Evolutionary conservation across 2,113 vertebrate genomes (phyloP).

Genomic region (Cranoglanis bouderius): DNA sequence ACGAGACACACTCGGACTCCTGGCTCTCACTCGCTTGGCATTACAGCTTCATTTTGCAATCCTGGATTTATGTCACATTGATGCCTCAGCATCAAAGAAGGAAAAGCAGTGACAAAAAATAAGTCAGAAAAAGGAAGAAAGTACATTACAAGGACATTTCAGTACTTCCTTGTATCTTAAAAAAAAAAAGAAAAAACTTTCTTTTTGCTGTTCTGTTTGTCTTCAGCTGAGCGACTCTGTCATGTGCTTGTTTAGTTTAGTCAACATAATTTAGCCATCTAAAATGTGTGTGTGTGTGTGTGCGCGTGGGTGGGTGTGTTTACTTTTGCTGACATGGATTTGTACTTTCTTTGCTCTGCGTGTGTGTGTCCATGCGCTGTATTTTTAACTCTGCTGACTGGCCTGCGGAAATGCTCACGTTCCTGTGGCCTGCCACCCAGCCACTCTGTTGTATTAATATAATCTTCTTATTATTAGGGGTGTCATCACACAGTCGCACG

Average conservation of each 20-base stretch:
- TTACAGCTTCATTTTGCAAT: conserved; percentile 33
- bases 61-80: conserved; percentile 39
- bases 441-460: conserved; percentile 65
- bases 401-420: conserved; percentile 57
- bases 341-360: conserved; percentile 33
- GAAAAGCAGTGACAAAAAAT: conserved; percentile 3
- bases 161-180: conserved; percentile 34
- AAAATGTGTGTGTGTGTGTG: conserved; percentile 36
- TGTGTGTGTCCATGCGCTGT: conserved; percentile 52
- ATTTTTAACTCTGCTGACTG: conserved; percentile 71
- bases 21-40: background rate
- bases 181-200: conserved; percentile 2
- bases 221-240: conserved; percentile 18
- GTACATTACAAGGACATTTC: conserved; percentile 50
- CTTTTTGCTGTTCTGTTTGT: conserved; percentile 38
- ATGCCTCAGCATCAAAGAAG: conserved; percentile 45
- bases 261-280: conserved; percentile 42
- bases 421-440: conserved; percentile 58
- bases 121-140: conserved; percentile 30
- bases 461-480: conserved; percentile 54
- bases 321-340: conserved; percentile 35
- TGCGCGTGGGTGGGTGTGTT: conserved; percentile 45
- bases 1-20: background rate
- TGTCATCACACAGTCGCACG: conserved; percentile 33
- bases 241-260: conserved; percentile 49